Evolutionary conservation across 2,888 invertebrate genomes (phyloP), one percentile per base, ranked within the genome.

Genomic region (Flexamia atlantica): DNA sequence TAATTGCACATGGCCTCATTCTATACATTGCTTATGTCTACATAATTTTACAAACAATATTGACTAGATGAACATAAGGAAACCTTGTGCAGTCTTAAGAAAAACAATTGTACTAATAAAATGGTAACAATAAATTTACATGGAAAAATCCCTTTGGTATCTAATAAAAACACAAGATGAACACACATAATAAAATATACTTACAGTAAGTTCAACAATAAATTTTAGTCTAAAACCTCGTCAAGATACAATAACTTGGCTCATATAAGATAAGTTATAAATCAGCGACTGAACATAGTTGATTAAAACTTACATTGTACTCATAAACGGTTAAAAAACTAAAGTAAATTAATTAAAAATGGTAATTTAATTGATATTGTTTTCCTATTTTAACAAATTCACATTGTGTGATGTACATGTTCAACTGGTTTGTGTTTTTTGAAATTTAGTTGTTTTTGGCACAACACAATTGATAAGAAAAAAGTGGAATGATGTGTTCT

Each of bases 21-120:
- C 76, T 46, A 42, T 50, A 42, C 28, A 46, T 76, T 46, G 50
- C 28, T 42, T 76, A 76, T 1, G 17, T 76, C 76, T 76, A 76
- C 46, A 76, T 76, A 76, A 28, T 76, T 76, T 25, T 50, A 76
- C 30, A 76, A 76, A 57, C 79, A 30, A 57, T 79, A 7, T 57
- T 79, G 79, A 79, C 79, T 79, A 79, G 79, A 79, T 25, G n/a
- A 57, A 50, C 57, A 32, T 57, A 57, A 79, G 57, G 42, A 79
- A 79, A 79, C 53, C 53, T 32, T 30, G 79, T 79, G 79, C 79
- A 79, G 79, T 79, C 79, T 79, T 57, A 28, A 76, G 53, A 20
- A n/a, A 79, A 79, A 79, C 79, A 79, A 79, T 79, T 79, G 79
- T 79, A 79, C 79, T 76, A 79, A 79, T 57, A 72, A 57, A 79